Conservation (phyloP, 2,113 vertebrate genomes). For the Polypterus senegalus region DNA sequence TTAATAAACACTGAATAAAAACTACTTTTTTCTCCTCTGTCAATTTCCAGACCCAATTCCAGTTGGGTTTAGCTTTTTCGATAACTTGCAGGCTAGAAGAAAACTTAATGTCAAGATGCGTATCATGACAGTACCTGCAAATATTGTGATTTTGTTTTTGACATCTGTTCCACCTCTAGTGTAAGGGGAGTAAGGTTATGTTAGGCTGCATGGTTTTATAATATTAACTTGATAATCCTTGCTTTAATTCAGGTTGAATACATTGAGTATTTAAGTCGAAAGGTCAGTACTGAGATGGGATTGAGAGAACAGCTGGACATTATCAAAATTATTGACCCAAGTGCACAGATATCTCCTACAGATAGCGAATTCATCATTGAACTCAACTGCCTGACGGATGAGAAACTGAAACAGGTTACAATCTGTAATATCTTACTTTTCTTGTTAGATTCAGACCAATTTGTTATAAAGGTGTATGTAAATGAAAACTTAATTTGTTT, state of each 20-base stretch:
- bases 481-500: too few relatives aligned
- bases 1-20: too few relatives aligned
- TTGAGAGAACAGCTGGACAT: conserved; percentile 96
- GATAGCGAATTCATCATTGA: conserved; percentile 99
- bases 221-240: conserved; percentile 5
- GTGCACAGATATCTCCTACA: conserved; percentile 90
- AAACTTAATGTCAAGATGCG: too few relatives aligned
- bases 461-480: too few relatives aligned
- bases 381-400: conserved; percentile 93
- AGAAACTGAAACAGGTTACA: conserved; percentile 91
- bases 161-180: neutral
- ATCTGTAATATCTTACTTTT: conserved; percentile 2
- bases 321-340: conserved; percentile 97
- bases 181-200: neutral
- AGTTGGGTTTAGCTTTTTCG: too few relatives aligned
- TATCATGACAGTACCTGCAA: too few relatives aligned
- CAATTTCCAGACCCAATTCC: too few relatives aligned
- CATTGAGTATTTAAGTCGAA: conserved; percentile 93
- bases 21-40: too few relatives aligned
- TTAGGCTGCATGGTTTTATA: neutral
- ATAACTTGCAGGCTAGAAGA: too few relatives aligned
- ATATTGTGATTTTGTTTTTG: neutral
- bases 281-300: conserved; percentile 97
- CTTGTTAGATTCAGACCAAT: too few relatives aligned
- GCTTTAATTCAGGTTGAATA: conserved; percentile 78